Percentiles rank a stretch among this genome's conserved stretches.
phyloP scores from a whole-genome alignment of 2,797 vertebrate species.

The Dendrocincla tyrannina region DNA sequence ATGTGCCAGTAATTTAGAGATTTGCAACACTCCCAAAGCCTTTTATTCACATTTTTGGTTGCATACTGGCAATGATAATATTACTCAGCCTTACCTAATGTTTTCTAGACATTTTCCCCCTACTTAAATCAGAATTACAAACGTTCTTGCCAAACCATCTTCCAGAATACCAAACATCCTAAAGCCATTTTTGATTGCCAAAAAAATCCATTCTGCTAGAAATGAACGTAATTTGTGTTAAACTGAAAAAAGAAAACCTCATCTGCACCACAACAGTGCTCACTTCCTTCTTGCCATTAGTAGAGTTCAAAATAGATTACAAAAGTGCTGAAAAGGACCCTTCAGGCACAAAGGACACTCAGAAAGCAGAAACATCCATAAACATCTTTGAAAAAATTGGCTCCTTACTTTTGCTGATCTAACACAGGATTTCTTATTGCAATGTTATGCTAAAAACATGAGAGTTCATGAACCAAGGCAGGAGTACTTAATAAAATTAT shows the following conservation, averaged over 20 bases:
- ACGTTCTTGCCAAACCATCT: not conserved
- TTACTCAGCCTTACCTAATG: not conserved
- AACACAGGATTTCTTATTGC: not conserved
- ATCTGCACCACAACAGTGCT: not conserved
- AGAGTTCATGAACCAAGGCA: conserved; percentile 51
- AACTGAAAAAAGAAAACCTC: not conserved
- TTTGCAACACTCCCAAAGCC: not conserved
- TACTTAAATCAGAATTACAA: not conserved
- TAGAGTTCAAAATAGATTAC: not conserved
- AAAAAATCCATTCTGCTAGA: not conserved
- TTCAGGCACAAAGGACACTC: not conserved
- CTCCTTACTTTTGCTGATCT: not conserved
- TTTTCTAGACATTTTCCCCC: not conserved
- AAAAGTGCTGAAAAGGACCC: not conserved
- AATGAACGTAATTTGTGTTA: not conserved
- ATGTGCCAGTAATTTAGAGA: not conserved
- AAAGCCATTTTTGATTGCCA: not conserved
- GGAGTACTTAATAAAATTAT: conserved; percentile 48
- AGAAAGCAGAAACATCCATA: not conserved
- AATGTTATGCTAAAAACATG: conserved; percentile 18
- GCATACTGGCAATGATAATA: not conserved
- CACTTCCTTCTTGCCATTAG: not conserved
- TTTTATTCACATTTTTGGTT: not conserved
- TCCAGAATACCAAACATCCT: not conserved
- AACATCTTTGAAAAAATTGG: not conserved